Conservation (phyloP, 2,797 vertebrate species). For the Myoxocephalus aenaeus region DNA sequence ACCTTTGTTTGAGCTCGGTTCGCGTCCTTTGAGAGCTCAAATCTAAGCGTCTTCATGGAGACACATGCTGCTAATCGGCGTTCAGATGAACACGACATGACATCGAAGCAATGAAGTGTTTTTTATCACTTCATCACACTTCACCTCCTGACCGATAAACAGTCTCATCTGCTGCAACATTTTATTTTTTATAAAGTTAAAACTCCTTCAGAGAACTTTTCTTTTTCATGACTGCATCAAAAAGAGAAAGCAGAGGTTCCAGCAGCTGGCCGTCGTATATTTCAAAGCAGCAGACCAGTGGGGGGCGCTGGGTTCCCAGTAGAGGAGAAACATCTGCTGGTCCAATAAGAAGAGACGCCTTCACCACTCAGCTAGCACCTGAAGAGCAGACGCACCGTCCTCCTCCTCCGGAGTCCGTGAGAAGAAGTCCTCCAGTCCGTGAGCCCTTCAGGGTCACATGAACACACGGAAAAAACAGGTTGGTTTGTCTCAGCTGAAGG, state of each 20-base stretch:
- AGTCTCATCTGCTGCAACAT: neutral
- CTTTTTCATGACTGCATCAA: neutral
- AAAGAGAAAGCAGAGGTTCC: no score
- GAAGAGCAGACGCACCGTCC: neutral
- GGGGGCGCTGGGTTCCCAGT: neutral
- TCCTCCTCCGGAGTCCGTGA: no score
- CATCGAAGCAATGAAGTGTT: neutral
- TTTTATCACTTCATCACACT: neutral
- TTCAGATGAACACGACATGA: neutral
- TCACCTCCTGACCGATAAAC: neutral
- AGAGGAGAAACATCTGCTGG: neutral
- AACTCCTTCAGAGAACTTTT: conserved; percentile 7
- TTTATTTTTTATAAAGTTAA: neutral
- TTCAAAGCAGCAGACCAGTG: neutral
- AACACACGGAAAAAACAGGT: no score
- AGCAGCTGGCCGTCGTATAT: conserved; percentile 1
- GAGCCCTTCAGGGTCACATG: no score
- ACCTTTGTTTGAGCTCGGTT: neutral
- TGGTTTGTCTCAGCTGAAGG: no score
- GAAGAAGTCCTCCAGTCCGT: no score
- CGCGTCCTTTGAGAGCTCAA: neutral
- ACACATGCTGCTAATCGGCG: conserved; percentile 1
- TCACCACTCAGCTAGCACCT: neutral
- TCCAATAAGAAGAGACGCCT: neutral
- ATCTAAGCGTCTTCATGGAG: neutral